Evolutionary conservation across 2,113 vertebrate genomes (phyloP).

Genomic region (Pipra filicauda): DNA sequence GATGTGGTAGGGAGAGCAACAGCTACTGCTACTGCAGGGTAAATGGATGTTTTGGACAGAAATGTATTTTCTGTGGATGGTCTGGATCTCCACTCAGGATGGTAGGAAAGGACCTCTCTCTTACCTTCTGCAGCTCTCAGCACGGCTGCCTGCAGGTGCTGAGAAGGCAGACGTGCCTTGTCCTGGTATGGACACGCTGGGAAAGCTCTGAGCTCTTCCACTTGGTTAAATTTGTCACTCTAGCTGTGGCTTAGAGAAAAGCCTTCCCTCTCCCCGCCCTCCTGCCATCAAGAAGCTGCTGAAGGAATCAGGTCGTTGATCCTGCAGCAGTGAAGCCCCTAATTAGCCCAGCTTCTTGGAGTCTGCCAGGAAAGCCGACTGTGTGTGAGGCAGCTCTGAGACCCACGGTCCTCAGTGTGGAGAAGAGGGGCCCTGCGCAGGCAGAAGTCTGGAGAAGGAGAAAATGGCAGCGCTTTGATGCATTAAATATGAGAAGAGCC

Average conservation of each 20-base stretch:
- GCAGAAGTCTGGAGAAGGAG: not conserved
- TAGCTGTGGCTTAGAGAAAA: slow-evolving; percentile 18
- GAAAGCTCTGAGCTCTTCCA: not conserved
- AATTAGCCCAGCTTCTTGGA: slow-evolving; percentile 32
- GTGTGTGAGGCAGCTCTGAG: not conserved
- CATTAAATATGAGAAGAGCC: slow-evolving; percentile 25
- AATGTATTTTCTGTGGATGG: not conserved
- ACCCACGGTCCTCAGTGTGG: rapidly evolving
- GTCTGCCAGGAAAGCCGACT: not conserved
- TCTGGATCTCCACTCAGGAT: not conserved
- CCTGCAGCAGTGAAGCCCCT: not conserved
- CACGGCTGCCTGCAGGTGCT: not conserved
- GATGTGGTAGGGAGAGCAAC: not conserved
- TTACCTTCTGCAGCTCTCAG: not conserved
- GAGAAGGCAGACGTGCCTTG: not conserved
- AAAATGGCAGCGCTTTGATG: slow-evolving; percentile 24
- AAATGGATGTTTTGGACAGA: not conserved
- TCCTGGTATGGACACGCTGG: not conserved
- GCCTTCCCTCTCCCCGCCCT: not conserved
- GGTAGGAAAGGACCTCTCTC: not conserved
- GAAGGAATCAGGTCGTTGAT: slow-evolving; percentile 64
- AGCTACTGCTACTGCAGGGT: rapidly evolving
- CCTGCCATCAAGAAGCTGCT: slow-evolving; percentile 38
- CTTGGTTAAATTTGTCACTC: slow-evolving; percentile 27
- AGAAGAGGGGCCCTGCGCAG: not conserved